phyloP scores from a whole-genome alignment of 53 echinoderm and acorn worm species.

The Temnopleurus reevesii region DNA sequence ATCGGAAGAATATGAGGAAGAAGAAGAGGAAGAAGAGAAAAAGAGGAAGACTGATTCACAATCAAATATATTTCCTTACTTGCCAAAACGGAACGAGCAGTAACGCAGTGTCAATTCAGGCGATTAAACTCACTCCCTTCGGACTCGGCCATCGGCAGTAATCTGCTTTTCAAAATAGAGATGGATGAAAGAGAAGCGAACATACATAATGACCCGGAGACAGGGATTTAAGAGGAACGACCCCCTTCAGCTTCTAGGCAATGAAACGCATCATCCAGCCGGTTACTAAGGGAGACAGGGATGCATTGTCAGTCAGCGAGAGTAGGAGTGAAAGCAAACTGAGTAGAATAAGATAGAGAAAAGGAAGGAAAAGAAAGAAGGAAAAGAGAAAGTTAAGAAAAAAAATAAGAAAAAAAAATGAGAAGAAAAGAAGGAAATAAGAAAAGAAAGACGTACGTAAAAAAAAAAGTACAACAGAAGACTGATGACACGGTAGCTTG shows the following conservation, averaged over 20 bases:
- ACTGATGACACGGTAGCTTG: too few relatives aligned
- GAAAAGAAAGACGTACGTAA: too few relatives aligned
- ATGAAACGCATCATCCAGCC: neutral
- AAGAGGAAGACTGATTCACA: too few relatives aligned
- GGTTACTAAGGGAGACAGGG: neutral
- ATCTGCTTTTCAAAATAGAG: slow-evolving; percentile 12
- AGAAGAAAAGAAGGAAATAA: too few relatives aligned
- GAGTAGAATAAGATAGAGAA: neutral
- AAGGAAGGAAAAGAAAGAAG: neutral
- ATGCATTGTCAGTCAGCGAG: neutral
- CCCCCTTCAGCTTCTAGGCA: neutral
- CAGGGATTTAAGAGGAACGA: neutral
- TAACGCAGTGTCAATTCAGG: neutral
- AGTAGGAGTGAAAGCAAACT: neutral
- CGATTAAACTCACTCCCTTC: neutral
- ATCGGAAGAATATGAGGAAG: too few relatives aligned
- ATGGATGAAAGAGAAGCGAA: neutral
- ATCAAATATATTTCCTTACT: too few relatives aligned
- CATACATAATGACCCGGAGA: neutral
- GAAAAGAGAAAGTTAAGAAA: neutral
- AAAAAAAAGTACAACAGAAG: too few relatives aligned
- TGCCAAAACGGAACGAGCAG: too few relatives aligned
- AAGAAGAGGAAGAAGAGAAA: too few relatives aligned
- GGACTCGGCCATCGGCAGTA: neutral
- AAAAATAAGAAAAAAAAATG: neutral